A percentile compares a stretch with the other conserved stretches of the same genome.
phyloP scores from a whole-genome alignment of 1,140 invertebrate species.

The Polypedilum pembai region DNA sequence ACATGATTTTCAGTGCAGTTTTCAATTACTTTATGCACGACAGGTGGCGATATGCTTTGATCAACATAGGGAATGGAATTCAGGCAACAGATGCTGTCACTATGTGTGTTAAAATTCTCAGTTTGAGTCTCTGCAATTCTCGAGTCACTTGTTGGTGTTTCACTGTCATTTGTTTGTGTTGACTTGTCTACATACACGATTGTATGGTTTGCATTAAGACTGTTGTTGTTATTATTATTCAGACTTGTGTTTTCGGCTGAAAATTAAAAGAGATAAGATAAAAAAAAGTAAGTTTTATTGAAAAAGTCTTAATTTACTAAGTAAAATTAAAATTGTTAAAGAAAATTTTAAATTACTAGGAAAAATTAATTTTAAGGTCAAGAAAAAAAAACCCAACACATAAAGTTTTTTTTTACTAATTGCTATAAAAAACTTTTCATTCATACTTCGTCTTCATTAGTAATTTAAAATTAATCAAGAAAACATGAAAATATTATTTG shows the following conservation, averaged over 20 bases:
- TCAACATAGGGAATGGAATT: not conserved
- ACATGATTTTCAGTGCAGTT: not conserved
- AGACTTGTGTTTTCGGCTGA: conserved; percentile 13
- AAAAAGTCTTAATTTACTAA: too few species aligned
- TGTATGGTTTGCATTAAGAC: conserved; percentile 10
- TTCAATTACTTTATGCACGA: not conserved
- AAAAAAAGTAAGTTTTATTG: not conserved
- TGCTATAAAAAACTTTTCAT: too few species aligned
- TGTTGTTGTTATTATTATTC: conserved; percentile 24
- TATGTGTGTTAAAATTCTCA: not conserved
- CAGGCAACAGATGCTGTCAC: not conserved
- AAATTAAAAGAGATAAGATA: not conserved
- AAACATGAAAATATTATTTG: too few species aligned
- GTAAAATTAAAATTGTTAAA: too few species aligned
- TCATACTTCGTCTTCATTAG: too few species aligned
- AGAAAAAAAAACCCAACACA: too few species aligned
- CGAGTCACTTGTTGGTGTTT: not conserved
- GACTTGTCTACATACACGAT: not conserved
- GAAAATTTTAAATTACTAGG: too few species aligned
- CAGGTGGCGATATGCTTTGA: not conserved
- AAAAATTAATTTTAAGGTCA: too few species aligned
- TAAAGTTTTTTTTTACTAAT: too few species aligned
- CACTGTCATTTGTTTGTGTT: not conserved
- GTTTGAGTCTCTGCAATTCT: not conserved
- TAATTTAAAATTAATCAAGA: too few species aligned